phyloP scores from a whole-genome alignment of 2,113 vertebrate species.

The Hypanus sabinus region DNA sequence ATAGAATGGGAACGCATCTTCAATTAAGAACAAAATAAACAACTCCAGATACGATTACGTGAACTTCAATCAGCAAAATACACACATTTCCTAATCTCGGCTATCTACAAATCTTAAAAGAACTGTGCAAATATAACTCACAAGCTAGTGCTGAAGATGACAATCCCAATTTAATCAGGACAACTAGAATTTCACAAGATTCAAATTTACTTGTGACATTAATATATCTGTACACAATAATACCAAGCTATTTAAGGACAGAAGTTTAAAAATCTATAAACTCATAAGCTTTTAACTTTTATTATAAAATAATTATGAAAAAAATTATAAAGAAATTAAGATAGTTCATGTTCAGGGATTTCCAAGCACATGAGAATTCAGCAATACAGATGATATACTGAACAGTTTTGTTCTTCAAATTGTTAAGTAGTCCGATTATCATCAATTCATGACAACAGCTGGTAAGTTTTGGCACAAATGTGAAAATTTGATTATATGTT shows the following conservation, averaged over 20 bases:
- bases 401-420: background rate
- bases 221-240: conserved; percentile 1
- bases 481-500: background rate
- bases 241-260: background rate
- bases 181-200: conserved; percentile 21
- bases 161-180: background rate
- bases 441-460: background rate
- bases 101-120: background rate
- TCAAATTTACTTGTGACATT: background rate
- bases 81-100: background rate
- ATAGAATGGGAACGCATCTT: background rate
- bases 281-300: background rate
- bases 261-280: too few species aligned
- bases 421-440: background rate
- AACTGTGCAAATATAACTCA: background rate
- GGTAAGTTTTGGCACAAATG: too few species aligned
- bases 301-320: too few species aligned
- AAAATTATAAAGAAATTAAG: too few species aligned
- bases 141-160: background rate
- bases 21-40: background rate
- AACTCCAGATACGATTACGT: background rate
- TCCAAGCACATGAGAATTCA: background rate
- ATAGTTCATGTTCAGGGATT: background rate
- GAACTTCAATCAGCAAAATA: background rate
- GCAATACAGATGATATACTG: background rate